Conservation (phyloP, 2,888 invertebrate species). For the Myathropa florea region DNA sequence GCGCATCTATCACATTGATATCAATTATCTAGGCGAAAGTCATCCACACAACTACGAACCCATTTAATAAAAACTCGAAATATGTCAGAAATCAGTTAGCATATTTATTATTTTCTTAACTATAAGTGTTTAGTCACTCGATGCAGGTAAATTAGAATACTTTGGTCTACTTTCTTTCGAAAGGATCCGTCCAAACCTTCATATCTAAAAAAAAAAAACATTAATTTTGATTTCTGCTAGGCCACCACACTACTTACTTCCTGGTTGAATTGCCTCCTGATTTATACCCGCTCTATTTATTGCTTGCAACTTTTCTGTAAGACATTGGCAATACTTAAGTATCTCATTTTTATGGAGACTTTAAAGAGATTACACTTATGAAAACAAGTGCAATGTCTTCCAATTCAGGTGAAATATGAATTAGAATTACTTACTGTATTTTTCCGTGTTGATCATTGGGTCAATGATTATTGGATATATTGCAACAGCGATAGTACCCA, state of each 20-base stretch:
- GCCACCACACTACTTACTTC: slow-evolving; percentile 79
- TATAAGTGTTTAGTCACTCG: background rate
- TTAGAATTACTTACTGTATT: slow-evolving; percentile 79
- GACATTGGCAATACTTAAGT: slow-evolving; percentile 27
- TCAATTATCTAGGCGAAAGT: too few species aligned
- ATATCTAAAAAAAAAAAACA: slow-evolving; percentile 79
- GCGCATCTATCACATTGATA: too few species aligned
- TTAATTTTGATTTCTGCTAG: background rate
- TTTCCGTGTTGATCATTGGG: slow-evolving; percentile 84
- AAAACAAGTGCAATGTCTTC: slow-evolving; percentile 13
- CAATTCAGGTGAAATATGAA: background rate
- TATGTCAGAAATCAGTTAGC: background rate
- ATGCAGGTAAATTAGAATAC: background rate
- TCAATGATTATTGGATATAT: slow-evolving; percentile 84
- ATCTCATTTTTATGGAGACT: slow-evolving; percentile 6
- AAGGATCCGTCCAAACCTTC: slow-evolving; percentile 83
- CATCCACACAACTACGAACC: background rate
- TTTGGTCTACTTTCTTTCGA: slow-evolving; percentile 79
- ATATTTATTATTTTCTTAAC: background rate
- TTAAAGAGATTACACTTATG: slow-evolving; percentile 18
- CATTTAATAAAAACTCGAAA: background rate
- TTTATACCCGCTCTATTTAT: slow-evolving; percentile 81
- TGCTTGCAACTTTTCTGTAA: slow-evolving; percentile 81
- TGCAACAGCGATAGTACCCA: slow-evolving; percentile 82
- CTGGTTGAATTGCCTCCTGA: slow-evolving; percentile 83